Base-by-base conservation (phyloP, 2,797 vertebrate species). In the Labroides dimidiatus region DNA sequence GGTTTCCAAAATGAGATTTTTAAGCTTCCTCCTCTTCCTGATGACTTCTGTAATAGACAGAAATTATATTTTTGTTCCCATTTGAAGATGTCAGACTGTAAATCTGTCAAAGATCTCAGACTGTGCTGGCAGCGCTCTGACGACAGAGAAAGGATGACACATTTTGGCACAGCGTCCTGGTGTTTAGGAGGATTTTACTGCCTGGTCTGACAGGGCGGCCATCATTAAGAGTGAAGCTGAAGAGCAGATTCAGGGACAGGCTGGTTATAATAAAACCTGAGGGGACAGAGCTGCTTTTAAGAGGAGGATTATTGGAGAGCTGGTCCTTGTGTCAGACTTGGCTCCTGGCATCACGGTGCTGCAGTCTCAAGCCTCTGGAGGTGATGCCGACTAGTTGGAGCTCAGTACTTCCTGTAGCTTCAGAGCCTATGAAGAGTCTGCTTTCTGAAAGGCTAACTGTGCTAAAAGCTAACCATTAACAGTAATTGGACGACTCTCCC, bases 211-310 rank as follows among this genome's bases (percentile, higher is more conserved):
- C 10, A 49, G 70, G 30, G 19, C 54, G 4, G 43, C 55, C 63
- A 2, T 68, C 58, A 73, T 64, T 64, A 64, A 73, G 59, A 55
- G 39, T 15, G 24, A 16, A 12, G 55, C 50, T 57, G 52, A 70
- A 33, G 61, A 42, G 64, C 60, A 33, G 55, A 44, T 23, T 44
- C 30, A 13, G 55, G 19, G 45, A 69, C 64, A 10, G 50, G 58
- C 20, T 4, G 12, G 11, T 39, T 54, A 44, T 20, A 30, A 43
- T 44, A 23, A 74, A 75, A 41, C 72, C 43, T 27, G 60, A 50
- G 48, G 58, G 58, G 33, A 58, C 33, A 59, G 57, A 51, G 72
- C 47, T 52, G 58, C 52, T 39, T 45, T 37, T 51, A 23, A 48
- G 10, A 48, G 20, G n/a, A 19, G 10, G 3, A 2, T 48, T 48